Base-by-base conservation (phyloP, 2,113 vertebrate species). In the Pelecanus crispus region DNA sequence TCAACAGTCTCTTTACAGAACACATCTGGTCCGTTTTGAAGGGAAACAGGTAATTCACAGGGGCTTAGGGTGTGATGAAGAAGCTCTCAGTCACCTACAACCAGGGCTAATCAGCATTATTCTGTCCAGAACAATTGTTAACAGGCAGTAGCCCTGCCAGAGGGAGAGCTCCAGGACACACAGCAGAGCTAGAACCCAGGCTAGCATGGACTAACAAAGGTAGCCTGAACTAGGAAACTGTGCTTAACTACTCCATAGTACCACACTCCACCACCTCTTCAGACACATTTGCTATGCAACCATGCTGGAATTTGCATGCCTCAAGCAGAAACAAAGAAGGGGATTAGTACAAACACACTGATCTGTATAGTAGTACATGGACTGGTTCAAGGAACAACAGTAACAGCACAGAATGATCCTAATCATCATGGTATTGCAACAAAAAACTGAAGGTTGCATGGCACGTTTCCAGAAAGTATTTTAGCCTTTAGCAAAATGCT, bases 261-360 rank as follows among this genome's bases (percentile, higher is more conserved):
- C 34, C 45, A 44, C 52, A 40, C 56, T 88, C 59, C 36, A 34
- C 21, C 82, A 72, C 58, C 59, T 86, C 85, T 63, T 73, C 67
- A 58, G 58, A 63, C 26, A 47, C 6, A 26, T 52, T 5, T 61
- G 31, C 66, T 75, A 40, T 15, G 82, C 53, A 65, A 40, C 49
- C 21, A 4, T 7, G 50, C 44, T 59, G 71, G 71, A 75, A 94
- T 90, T 59, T 72, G 58, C 58, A 59, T 19, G 40, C 31, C 17
- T 77, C 34, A 19, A 75, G 49, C n/a, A 93, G 75, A 87, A 87
- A 75, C 40, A 56, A 82, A 89, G 79, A 65, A 81, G 18, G 13
- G 28, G 24, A 80, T 88, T 83, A 93, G 50, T 68, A 56, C 44
- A 80, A 94, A 72, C 59, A 91, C 71, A 47, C 32, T 22, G 38